These are phyloP conservation scores for Drosophila eugracilis DNA, from an alignment of 1,140 invertebrate genomes.

Conservation along the genomic window DNA sequence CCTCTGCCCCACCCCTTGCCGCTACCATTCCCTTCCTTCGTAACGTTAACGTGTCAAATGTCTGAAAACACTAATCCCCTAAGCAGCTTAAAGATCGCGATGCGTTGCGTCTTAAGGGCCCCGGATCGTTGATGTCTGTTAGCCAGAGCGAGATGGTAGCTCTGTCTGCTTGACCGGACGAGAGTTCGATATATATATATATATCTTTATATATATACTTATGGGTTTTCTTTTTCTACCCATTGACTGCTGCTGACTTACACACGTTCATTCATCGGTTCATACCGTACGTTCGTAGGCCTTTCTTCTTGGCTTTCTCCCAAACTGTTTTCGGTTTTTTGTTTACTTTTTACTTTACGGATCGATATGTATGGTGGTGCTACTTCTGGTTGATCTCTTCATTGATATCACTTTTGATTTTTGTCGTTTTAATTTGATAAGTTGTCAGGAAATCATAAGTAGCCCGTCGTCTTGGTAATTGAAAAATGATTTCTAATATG, in stretches of 20 bases:
- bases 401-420: slow-evolving; percentile 84
- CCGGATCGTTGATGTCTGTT: slow-evolving; percentile 12
- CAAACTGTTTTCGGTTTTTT: slow-evolving; percentile 57
- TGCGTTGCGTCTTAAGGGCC: slow-evolving; percentile 58
- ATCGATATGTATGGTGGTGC: slow-evolving; percentile 8
- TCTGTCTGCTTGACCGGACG: slow-evolving; percentile 54
- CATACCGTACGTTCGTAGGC: slow-evolving; percentile 4
- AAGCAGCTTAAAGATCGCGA: slow-evolving; percentile 83
- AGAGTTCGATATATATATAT: slow-evolving; percentile 36
- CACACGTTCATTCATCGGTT: slow-evolving; percentile 73
- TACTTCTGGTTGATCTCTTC: slow-evolving; percentile 69
- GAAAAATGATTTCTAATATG: slow-evolving; percentile 84
- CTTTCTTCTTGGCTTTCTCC: slow-evolving; percentile 66
- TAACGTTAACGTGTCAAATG: slow-evolving; percentile 79
- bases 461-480: slow-evolving; percentile 77
- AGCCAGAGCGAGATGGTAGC: slow-evolving; percentile 2
- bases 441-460: slow-evolving; percentile 78
- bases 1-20: neutral
- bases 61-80: slow-evolving; percentile 82
- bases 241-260: slow-evolving; percentile 54
- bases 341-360: slow-evolving; percentile 14
- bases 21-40: slow-evolving; percentile 2
- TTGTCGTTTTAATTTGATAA: slow-evolving; percentile 78
- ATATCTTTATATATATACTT: slow-evolving; percentile 5
- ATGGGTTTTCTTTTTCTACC: slow-evolving; percentile 32